Evolutionary conservation across 2,888 invertebrate genomes (phyloP).

Genomic region (Coecobrya sp.): DNA sequence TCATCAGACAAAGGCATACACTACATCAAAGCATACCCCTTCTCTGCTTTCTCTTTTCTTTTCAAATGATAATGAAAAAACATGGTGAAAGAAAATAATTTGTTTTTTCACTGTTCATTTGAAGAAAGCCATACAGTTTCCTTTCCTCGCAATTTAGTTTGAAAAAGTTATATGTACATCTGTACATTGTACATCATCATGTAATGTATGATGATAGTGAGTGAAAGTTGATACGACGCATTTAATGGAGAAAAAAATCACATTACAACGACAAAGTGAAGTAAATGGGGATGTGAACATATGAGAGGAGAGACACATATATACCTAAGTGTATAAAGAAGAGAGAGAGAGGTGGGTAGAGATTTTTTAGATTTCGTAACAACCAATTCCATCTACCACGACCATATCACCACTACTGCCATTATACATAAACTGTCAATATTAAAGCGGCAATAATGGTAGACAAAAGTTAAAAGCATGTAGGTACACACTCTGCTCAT

Average conservation of each 20-base stretch:
- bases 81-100: not conserved
- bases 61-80: not conserved
- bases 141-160: not conserved
- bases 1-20: not conserved
- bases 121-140: slow-evolving; percentile 6
- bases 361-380: not conserved
- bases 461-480: slow-evolving; percentile 1
- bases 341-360: not conserved
- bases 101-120: not conserved
- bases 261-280: slow-evolving; percentile 1
- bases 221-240: not conserved
- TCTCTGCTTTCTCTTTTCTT: not conserved
- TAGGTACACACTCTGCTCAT: not conserved
- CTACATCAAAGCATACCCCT: not conserved
- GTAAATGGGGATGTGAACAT: slow-evolving; percentile 8
- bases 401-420: not conserved
- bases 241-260: slow-evolving; percentile 5
- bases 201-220: not conserved
- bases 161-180: not conserved
- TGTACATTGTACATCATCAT: not conserved
- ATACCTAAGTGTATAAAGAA: not conserved
- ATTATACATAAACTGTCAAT: slow-evolving; percentile 20
- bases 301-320: not conserved
- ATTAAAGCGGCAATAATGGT: not conserved
- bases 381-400: not conserved